Base-by-base conservation (phyloP, 2,113 vertebrate genomes). In the Malaclemys terrapin region DNA sequence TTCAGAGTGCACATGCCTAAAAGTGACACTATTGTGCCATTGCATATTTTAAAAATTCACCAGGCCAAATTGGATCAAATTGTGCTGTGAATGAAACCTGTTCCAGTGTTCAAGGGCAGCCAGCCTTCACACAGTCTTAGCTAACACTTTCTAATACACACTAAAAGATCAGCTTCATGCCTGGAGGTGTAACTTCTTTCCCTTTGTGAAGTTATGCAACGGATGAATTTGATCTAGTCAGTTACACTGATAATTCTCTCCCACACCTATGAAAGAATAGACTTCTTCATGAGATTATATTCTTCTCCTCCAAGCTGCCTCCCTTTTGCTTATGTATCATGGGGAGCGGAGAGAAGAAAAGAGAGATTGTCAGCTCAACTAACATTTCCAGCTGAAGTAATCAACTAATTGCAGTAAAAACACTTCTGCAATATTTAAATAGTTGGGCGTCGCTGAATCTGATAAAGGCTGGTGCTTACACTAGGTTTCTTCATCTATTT, bases 381-480 rank as follows among this genome's bases (percentile, higher is more conserved):
- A 47, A 47, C 24, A 27, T 47, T 47, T 78, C 75, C 42, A 65
- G 62, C 72, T 91, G 25, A 86, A 78, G 42, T 45, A 79, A 56
- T 84, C 80, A 95, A 56, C 59, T 25, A 87, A 62, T 8, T 89
- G 45, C 3, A 92, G 85, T 86, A 82, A 38, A 94, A 85, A 91
- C 2, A 12, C 13, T 84, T 82, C 42, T 19, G 82, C 84, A 10
- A 3, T 57, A 27, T n/a, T 57, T 76, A 84, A 94, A 56, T 49
- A 89, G 92, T 87, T 92, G 88, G 4, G 19, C 80, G 88, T 96
- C 87, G 25, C 45, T 89, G 53, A 53, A 80, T 94, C 90, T 94
- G 5, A 89, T 84, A 93, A 78, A 47, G 65, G 81, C 92, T 94
- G 93, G 86, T 81, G 53, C 91, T 92, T 94, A 82, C 84, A 83